phyloP scores from a whole-genome alignment of 1,140 invertebrate species.

The Drosophila simulans region DNA sequence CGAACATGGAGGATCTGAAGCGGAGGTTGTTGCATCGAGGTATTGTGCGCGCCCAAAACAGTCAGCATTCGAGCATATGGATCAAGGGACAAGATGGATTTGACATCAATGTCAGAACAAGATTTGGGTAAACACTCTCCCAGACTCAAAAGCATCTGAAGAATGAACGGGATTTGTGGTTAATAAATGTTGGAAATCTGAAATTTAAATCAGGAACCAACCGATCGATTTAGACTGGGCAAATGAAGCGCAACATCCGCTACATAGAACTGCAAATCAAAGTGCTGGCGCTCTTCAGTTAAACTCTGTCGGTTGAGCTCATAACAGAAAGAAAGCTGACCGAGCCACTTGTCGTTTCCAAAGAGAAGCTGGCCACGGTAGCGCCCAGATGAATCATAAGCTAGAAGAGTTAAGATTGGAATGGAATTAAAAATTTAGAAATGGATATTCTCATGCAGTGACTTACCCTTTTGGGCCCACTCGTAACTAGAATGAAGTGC shows the following conservation, averaged over 20 bases:
- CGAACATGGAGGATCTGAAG: slow-evolving; percentile 87
- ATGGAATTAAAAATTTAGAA: background rate
- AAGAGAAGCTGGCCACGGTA: slow-evolving; percentile 92
- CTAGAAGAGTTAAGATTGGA: slow-evolving; percentile 81
- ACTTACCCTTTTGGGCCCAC: slow-evolving; percentile 81
- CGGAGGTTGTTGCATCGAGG: slow-evolving; percentile 52
- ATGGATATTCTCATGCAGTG: accelerated
- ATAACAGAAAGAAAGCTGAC: slow-evolving; percentile 86
- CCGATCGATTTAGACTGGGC: slow-evolving; percentile 61
- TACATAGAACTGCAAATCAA: slow-evolving; percentile 76
- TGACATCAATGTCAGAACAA: slow-evolving; percentile 87
- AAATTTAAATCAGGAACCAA: slow-evolving; percentile 15
- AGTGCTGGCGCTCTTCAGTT: slow-evolving; percentile 69
- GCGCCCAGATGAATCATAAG: slow-evolving; percentile 92
- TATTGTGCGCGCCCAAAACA: slow-evolving; percentile 62
- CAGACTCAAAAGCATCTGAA: slow-evolving; percentile 62
- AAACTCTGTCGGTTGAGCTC: slow-evolving; percentile 72
- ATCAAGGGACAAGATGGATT: slow-evolving; percentile 86
- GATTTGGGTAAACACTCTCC: slow-evolving; percentile 90
- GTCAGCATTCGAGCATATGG: slow-evolving; percentile 85
- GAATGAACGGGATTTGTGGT: background rate
- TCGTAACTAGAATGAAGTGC: slow-evolving; percentile 72
- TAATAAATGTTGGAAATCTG: background rate
- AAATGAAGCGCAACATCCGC: slow-evolving; percentile 63
- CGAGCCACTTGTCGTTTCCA: slow-evolving; percentile 93